Conservation (phyloP, 2,113 vertebrate species). For the Rhynchopsitta pachyrhyncha region DNA sequence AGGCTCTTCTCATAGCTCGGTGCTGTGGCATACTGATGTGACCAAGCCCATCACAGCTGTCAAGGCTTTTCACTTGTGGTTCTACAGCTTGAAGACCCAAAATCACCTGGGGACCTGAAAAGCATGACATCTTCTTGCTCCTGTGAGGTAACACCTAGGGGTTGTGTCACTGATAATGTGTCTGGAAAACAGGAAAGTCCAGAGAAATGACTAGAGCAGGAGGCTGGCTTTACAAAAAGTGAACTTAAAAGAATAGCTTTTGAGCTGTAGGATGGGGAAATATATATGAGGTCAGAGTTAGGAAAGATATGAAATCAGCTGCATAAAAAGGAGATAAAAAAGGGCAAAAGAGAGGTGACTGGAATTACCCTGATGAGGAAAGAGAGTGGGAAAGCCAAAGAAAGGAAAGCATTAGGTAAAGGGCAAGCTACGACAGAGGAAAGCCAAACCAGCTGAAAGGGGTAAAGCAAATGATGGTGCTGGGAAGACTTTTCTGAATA, state of each 20-base stretch:
- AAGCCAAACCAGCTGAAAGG: background rate
- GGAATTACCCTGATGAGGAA: background rate
- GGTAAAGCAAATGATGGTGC: background rate
- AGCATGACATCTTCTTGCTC: background rate
- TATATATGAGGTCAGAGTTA: background rate
- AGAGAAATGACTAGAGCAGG: background rate
- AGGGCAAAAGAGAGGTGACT: background rate
- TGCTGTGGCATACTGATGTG: background rate
- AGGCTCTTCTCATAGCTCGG: rapidly evolving
- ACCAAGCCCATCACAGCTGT: background rate
- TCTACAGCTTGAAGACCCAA: background rate
- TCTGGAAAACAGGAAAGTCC: background rate
- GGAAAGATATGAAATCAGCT: background rate
- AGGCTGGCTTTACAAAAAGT: background rate
- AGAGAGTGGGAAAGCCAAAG: background rate
- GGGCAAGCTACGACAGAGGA: background rate
- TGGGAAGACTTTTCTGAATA: background rate
- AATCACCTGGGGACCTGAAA: background rate
- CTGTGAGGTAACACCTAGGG: background rate
- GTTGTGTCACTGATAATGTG: rapidly evolving
- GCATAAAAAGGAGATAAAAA: background rate
- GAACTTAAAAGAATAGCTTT: background rate
- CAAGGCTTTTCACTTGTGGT: rapidly evolving
- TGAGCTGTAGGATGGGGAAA: background rate
- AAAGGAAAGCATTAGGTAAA: background rate